Base-by-base conservation (phyloP, 2,888 invertebrate genomes). In the Drosophila neutralis region DNA sequence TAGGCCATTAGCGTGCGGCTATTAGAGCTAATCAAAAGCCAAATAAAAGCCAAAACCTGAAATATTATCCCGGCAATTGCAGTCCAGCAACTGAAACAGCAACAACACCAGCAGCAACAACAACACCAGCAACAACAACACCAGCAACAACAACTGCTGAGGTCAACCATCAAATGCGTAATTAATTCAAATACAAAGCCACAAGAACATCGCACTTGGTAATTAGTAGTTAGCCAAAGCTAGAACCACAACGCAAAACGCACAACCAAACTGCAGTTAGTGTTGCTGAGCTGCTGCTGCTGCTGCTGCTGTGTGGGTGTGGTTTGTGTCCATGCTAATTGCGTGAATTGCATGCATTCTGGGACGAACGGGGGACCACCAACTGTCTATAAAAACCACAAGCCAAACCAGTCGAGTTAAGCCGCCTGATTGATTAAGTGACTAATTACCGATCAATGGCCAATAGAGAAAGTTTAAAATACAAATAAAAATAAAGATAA, bases 11-110 rank as follows among this genome's bases (percentile, higher is more conserved):
- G 53, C 72, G 65, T 76, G 69, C 57, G 59, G 77, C 88, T 76
- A 87, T 89, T 88, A 79, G 67, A 86, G 81, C 88, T 85, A 89
- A 87, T 87, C 90, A 89, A 87, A 87, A 81, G 83, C 77, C 83
- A 82, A 87, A 87, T 87, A 89, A 89, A 87, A 72, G 62, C 68
- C 61, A 57, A 62, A 72, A 65, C 59, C 76, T 77, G 67, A 80
- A 73, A 85, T 82, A 82, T 76, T 69, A 72, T 61, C 38, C 42
- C 53, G 54, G 29, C 61, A 61, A 69, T 64, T 69, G 75, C 69
- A 64, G 38, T 56, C 2, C n/a, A 48, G 18, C 49, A 49, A n/a
- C 36, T 11, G 33, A 59, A 60, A 42, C 63, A 69, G 31, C 72
- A 60, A 33, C 57, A 60, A 52, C 40, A 38, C 63, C 31, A 42